Evolutionary conservation across 2,113 vertebrate species (phyloP), one percentile per base, ranked within the genome.

Genomic region (Jacana jacana): DNA sequence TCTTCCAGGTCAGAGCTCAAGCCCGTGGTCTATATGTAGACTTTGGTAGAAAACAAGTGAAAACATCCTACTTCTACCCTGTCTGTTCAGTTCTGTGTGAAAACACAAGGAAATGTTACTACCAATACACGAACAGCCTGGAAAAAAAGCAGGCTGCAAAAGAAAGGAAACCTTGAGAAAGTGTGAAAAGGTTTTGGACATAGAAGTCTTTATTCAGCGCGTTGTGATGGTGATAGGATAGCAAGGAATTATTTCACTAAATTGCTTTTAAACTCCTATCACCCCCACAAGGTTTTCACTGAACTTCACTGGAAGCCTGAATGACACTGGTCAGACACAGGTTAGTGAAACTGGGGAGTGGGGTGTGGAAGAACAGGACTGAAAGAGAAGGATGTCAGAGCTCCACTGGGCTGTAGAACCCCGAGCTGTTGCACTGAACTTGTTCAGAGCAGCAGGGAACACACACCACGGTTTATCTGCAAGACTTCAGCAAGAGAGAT

Each of bases 161-260:
- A 65, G 61, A 12, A 73, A 51, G 77, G 0, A n/a, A 61, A 66
- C 30, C 17, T 70, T 11, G 27, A 25, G 8, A 8, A 17, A 0
- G 8, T 1, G 10, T 42, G 42, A 31, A 17, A n/a, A 28, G 30
- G 40, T 10, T 65, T 52, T 7, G 25, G 33, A 7, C 17, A 2
- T 0, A 30, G 52, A 73, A 37, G 7, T 37, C 18, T 17, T 6
- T 12, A 8, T 33, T 28, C 17, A 49, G 52, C 5, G 48, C 0
- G 22, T 2, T 48, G 31, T 15, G 61, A 17, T 5, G 75, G 44
- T 0, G 6, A 52, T 0, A 31, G 2, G 7, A 49, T 1, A 69
- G 57, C 23, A 30, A 22, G 37, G n/a, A 66, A 81, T 25, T 60
- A 27, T 25, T 54, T 61, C n/a, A 55, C 13, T 65, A 57, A 77